These are phyloP conservation scores for Puma concolor DNA, from an alignment of 2,113 vertebrate genomes.

Conservation along the genomic window DNA sequence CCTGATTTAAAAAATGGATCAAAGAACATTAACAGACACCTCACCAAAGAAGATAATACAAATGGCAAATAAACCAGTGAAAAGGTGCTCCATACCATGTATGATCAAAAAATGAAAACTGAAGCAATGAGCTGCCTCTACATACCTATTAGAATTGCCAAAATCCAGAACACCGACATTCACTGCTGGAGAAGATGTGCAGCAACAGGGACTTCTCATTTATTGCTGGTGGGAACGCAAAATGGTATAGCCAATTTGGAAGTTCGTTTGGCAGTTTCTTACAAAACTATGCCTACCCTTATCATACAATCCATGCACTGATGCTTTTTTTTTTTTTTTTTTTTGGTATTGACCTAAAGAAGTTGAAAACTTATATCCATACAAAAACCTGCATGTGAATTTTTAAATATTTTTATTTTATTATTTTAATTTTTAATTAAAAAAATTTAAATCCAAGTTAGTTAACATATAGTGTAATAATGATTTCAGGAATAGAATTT, in stretches of 20 bases:
- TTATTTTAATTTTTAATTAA: too few species aligned
- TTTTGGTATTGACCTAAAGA: not conserved
- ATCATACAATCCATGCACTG: not conserved
- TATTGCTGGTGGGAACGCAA: not conserved
- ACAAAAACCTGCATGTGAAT: not conserved
- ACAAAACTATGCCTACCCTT: not conserved
- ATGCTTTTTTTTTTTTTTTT: conserved; percentile 9
- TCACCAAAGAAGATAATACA: not conserved
- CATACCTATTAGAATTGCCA: not conserved
- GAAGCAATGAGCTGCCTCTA: not conserved
- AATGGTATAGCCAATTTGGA: not conserved
- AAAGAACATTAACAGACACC: not conserved
- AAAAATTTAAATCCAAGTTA: too few species aligned
- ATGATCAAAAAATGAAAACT: not conserved
- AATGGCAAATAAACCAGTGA: not conserved
- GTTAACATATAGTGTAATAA: too few species aligned
- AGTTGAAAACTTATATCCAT: not conserved
- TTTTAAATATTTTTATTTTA: not conserved
- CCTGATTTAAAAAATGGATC: not conserved
- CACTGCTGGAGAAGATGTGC: not conserved
- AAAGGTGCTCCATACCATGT: not conserved
- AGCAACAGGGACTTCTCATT: not conserved
- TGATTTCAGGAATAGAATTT: too few species aligned
- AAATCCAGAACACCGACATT: not conserved
- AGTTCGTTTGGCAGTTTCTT: not conserved